These are phyloP conservation scores for Drosophila bocqueti DNA, from an alignment of 1,140 invertebrate genomes.

Conservation along the genomic window DNA sequence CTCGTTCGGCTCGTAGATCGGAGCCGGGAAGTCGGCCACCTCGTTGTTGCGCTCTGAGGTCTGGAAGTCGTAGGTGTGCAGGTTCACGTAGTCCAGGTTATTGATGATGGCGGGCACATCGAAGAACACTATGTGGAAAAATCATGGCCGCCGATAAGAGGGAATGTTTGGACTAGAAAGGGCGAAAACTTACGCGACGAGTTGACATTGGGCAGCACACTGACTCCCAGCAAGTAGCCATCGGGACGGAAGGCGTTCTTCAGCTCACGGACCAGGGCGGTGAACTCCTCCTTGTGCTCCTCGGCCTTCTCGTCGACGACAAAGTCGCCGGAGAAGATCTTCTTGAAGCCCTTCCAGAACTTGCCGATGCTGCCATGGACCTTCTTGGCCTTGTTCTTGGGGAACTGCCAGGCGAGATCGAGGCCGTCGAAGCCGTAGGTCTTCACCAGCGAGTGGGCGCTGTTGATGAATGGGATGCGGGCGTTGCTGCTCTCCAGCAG, in stretches of 20 bases:
- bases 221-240: conserved; percentile 88
- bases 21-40: conserved; percentile 90
- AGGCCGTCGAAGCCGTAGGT: conserved; percentile 94
- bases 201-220: conserved; percentile 92
- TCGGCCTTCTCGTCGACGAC: conserved; percentile 90
- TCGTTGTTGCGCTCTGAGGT: conserved; percentile 91
- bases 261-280: conserved; percentile 90
- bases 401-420: conserved; percentile 94
- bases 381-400: conserved; percentile 91
- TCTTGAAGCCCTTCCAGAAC: conserved; percentile 91
- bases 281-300: conserved; percentile 92
- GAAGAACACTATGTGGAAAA: conserved; percentile 89
- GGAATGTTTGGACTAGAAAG: neutral
- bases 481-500: conserved; percentile 89
- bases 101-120: conserved; percentile 90
- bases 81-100: conserved; percentile 91
- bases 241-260: conserved; percentile 89
- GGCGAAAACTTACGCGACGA: conserved; percentile 87
- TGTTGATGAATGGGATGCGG: conserved; percentile 91
- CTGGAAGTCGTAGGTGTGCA: conserved; percentile 92
- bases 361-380: conserved; percentile 88
- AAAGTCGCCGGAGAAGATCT: conserved; percentile 89
- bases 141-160: fast-evolving
- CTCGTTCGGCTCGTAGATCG: conserved; percentile 89
- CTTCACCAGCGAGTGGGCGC: conserved; percentile 89